phyloP scores from a whole-genome alignment of 2,113 vertebrate species.

The Peromyscus polionotus region DNA sequence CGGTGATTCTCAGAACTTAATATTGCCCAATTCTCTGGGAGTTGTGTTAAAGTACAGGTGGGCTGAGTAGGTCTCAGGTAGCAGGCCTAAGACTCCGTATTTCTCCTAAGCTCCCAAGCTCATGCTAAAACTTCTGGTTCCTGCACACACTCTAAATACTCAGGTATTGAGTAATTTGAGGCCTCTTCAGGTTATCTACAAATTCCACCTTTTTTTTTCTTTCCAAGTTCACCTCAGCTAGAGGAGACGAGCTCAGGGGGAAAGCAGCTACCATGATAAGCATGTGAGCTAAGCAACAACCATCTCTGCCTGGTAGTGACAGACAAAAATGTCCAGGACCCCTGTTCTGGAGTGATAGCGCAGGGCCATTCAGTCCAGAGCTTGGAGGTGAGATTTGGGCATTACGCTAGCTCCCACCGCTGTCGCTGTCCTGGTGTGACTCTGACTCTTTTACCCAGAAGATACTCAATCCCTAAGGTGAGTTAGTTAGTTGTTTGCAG shows the following conservation, averaged over 20 bases:
- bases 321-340: neutral
- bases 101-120: neutral
- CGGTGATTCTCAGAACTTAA: constrained; percentile 1
- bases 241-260: neutral
- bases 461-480: neutral
- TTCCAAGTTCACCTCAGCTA: neutral
- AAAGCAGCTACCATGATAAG: neutral
- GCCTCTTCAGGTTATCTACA: neutral
- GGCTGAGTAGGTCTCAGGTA: neutral
- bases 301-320: neutral
- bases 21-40: neutral
- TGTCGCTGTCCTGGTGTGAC: neutral
- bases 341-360: neutral
- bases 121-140: neutral
- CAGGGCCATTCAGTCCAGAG: neutral
- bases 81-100: neutral
- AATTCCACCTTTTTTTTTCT: neutral
- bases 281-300: neutral
- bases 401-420: neutral
- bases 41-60: neutral
- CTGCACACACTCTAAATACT: neutral
- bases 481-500: constrained; percentile 64
- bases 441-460: neutral
- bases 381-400: neutral
- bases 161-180: neutral